Evolutionary conservation across 2,113 vertebrate genomes (phyloP).

Genomic region (Nerophis lumbriciformis): DNA sequence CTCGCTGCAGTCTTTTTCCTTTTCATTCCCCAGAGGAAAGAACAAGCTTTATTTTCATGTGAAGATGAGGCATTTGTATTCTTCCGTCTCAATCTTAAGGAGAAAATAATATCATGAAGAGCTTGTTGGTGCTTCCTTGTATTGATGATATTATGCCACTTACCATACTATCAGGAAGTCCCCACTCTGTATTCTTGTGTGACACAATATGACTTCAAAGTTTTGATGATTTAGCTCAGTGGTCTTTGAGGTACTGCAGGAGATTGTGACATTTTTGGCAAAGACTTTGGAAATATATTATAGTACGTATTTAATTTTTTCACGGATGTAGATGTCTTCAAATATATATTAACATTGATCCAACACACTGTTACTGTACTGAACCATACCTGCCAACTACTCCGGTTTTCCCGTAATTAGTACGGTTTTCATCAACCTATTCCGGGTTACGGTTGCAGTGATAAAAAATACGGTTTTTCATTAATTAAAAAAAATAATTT

Average conservation of each 20-base stretch:
- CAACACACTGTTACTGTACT: too few relatives aligned
- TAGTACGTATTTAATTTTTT: too few relatives aligned
- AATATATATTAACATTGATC: too few relatives aligned
- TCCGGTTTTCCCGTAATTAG: too few relatives aligned
- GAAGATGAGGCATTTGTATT: constrained; percentile 73
- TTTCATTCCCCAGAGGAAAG: not conserved
- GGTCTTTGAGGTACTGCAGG: not conserved
- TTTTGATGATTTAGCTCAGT: not conserved
- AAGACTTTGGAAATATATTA: too few relatives aligned
- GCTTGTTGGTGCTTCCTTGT: not conserved
- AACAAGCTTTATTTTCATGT: constrained; percentile 49
- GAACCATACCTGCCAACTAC: too few relatives aligned
- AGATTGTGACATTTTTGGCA: not conserved
- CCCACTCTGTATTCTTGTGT: constrained; percentile 71
- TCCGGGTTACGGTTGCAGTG: too few relatives aligned
- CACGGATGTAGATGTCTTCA: too few relatives aligned
- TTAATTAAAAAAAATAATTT: too few relatives aligned
- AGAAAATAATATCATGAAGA: not conserved
- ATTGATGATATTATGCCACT: constrained; percentile 10
- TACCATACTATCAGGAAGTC: too few relatives aligned
- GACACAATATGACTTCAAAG: not conserved
- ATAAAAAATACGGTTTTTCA: too few relatives aligned
- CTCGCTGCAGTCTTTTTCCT: constrained; percentile 10
- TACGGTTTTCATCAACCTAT: too few relatives aligned
- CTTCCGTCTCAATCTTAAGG: constrained; percentile 69